Conservation (phyloP, 35 echinoderm and acorn worm species). For the Patiria miniata region DNA sequence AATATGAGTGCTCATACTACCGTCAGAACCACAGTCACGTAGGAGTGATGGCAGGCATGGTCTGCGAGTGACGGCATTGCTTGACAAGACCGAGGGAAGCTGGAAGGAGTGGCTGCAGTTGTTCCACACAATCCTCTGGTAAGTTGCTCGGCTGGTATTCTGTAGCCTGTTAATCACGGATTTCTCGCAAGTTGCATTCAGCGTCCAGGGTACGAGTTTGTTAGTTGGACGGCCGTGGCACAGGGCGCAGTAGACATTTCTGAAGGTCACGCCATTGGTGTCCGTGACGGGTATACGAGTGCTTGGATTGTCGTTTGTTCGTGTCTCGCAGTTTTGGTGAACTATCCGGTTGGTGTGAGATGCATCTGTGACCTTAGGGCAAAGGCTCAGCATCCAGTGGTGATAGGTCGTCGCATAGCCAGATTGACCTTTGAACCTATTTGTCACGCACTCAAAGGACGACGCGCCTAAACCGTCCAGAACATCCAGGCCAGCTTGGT, state of each 20-base stretch:
- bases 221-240: conserved; percentile 43
- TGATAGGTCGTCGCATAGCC: not conserved
- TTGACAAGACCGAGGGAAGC: not conserved
- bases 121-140: not conserved
- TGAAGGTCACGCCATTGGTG: conserved; percentile 14
- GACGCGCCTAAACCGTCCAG: not conserved
- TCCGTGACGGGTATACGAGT: conserved; percentile 44
- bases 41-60: not conserved
- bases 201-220: conserved; percentile 42
- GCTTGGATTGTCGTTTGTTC: not conserved
- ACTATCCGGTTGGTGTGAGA: not conserved
- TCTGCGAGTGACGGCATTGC: not conserved
- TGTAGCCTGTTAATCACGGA: not conserved
- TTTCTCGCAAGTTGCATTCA: not conserved
- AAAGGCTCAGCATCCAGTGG: not conserved
- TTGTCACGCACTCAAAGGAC: not conserved
- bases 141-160: not conserved
- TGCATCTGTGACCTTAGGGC: not conserved
- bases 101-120: not conserved
- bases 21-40: not conserved
- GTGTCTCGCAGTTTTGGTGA: conserved; percentile 9
- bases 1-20: not conserved
- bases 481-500: not conserved
- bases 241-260: conserved; percentile 63
- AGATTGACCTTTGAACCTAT: not conserved